Percentiles rank a stretch among this genome's conserved stretches.
phyloP scores from a whole-genome alignment of 2,113 vertebrate species.

The Chaenocephalus aceratus region DNA sequence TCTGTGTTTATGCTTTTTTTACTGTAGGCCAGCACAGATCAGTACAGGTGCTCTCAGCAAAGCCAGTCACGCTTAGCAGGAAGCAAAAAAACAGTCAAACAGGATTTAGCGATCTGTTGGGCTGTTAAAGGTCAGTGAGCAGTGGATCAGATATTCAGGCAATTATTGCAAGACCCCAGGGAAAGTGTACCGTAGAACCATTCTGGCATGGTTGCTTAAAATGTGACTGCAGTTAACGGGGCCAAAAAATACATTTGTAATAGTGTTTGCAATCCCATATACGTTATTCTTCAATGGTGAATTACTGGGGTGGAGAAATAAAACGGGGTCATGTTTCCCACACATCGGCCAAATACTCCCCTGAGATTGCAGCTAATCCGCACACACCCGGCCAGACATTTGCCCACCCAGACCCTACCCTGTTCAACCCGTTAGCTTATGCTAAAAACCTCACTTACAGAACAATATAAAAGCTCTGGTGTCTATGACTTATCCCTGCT shows the following conservation, averaged over 20 bases:
- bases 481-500: slow-evolving; percentile 52
- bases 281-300: slow-evolving; percentile 46
- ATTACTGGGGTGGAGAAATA: slow-evolving; percentile 80
- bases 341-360: slow-evolving; percentile 73
- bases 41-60: slow-evolving; percentile 32
- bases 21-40: slow-evolving; percentile 9
- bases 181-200: not conserved
- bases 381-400: slow-evolving; percentile 72
- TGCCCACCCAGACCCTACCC: slow-evolving; percentile 66
- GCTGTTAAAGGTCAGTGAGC: slow-evolving; percentile 79
- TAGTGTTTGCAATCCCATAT: not conserved
- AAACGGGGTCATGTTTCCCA: slow-evolving; percentile 72
- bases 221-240: slow-evolving; percentile 1
- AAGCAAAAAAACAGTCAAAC: slow-evolving; percentile 68
- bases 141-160: slow-evolving; percentile 77
- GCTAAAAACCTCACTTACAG: slow-evolving; percentile 53
- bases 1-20: slow-evolving; percentile 26
- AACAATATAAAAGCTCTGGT: slow-evolving; percentile 55
- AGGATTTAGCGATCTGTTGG: slow-evolving; percentile 69
- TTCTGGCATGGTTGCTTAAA: slow-evolving; percentile 1
- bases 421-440: slow-evolving; percentile 43
- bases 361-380: slow-evolving; percentile 85
- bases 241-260: slow-evolving; percentile 2
- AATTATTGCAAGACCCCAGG: slow-evolving; percentile 30
- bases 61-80: slow-evolving; percentile 67